Percentiles rank a stretch among this genome's conserved stretches.
Conservation (phyloP, 2,797 vertebrate genomes). For the Cirrhinus mrigala region DNA sequence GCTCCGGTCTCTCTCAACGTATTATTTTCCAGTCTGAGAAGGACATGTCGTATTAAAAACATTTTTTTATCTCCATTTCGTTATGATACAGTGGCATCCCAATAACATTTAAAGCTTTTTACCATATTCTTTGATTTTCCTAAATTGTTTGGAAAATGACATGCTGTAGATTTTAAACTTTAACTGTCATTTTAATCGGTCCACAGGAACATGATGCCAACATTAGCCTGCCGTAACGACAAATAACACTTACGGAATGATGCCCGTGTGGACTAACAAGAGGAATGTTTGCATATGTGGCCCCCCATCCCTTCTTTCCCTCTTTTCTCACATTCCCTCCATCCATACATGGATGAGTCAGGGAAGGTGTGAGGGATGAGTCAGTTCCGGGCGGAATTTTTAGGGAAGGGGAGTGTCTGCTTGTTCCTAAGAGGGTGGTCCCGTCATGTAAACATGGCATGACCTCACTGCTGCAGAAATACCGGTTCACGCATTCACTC, state of each 20-base stretch:
- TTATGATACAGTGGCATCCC: not conserved
- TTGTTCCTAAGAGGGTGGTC: slow-evolving; percentile 48
- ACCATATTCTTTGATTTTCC: not conserved
- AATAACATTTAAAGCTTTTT: not conserved
- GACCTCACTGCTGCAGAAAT: slow-evolving; percentile 7
- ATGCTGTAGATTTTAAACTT: not conserved
- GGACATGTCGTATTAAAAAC: not conserved
- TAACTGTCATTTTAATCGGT: not conserved
- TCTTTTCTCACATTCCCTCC: slow-evolving; percentile 31
- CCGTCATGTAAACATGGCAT: slow-evolving; percentile 31
- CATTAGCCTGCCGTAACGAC: not conserved
- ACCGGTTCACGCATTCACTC: not conserved
- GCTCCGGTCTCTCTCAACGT: not conserved
- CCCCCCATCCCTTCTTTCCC: not conserved
- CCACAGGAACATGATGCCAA: not conserved
- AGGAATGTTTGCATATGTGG: not conserved
- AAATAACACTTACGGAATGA: not conserved
- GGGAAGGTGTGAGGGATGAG: slow-evolving; percentile 59
- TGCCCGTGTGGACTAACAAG: not conserved
- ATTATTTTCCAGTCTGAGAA: not conserved
- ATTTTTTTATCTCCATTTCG: not conserved
- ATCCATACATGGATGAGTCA: slow-evolving; percentile 56
- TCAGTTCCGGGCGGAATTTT: slow-evolving; percentile 48
- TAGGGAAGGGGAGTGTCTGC: slow-evolving; percentile 14
- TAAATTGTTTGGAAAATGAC: slow-evolving; percentile 1